Conservation (phyloP, 2,113 vertebrate species). For the Strix aluco region DNA sequence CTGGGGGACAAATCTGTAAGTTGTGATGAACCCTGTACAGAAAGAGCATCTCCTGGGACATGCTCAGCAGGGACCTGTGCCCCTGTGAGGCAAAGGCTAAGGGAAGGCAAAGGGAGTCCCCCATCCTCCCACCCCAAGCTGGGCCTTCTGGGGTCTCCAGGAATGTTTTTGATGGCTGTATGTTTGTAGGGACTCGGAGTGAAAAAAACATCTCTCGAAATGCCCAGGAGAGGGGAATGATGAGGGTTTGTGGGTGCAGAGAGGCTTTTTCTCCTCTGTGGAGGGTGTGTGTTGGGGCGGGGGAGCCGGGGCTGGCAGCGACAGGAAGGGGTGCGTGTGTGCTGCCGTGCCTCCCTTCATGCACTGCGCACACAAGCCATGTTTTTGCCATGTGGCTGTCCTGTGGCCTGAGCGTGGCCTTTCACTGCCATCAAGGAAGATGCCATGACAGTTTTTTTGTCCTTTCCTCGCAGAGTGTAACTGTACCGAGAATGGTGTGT, state of each 20-base stretch:
- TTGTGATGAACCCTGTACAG: not conserved
- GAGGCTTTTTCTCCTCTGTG: not conserved
- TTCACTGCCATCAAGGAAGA: not conserved
- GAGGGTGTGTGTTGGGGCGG: accelerated
- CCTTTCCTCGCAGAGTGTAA: constrained; percentile 70
- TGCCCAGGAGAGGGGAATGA: not conserved
- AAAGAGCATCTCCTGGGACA: not conserved
- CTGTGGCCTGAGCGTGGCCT: not conserved
- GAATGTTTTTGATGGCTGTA: not conserved
- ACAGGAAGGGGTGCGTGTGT: accelerated
- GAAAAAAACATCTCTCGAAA: not conserved
- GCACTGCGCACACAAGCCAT: not conserved
- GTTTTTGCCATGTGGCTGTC: accelerated
- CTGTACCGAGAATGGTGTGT: constrained; percentile 74
- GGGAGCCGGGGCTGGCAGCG: not conserved
- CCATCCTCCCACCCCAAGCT: not conserved
- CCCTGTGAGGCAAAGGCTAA: not conserved
- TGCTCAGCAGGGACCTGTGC: not conserved
- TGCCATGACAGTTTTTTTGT: not conserved
- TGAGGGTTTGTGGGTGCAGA: not conserved
- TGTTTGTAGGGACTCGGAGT: not conserved
- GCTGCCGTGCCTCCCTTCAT: not conserved
- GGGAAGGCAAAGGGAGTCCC: not conserved
- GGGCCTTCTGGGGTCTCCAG: accelerated
- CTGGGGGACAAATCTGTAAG: not conserved